Evolutionary conservation across 2,797 vertebrate genomes (phyloP), one percentile per base, ranked within the genome.

Genomic region (Macropodus opercularis): DNA sequence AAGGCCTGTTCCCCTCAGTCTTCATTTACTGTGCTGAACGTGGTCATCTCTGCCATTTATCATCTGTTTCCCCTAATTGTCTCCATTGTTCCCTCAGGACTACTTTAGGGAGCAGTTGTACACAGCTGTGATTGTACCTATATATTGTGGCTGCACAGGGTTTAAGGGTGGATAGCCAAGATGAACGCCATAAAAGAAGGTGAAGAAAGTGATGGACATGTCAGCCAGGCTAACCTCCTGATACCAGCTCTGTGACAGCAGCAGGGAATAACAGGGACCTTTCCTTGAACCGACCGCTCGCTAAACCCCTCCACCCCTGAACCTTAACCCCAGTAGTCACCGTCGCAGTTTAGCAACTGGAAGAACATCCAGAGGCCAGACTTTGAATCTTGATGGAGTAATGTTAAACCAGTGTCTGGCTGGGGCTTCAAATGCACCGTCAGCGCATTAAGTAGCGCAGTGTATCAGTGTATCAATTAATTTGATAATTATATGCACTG

Each of bases 31-130:
- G 24, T 75, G 53, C 24, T 63, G 62, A 47, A 73, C 36, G 62
- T 86, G 75, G 68, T 91, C 83, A 90, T 81, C 84, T 90, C 86
- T 79, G 80, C 75, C 72, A 76, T 87, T 81, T 60, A 79, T 85
- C 72, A 77, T 73, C 69, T 71, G 39, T 63, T 57, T 60, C 61
- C 53, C 38, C 57, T 67, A 58, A 66, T 72, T 69, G 63, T 58
- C 61, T 62, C 48, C 65, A 79, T 74, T 31, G 29, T 56, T 81
- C 75, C 77, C 81, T 22, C 27, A 49, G 74, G 82, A 19, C 48
- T 62, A 60, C 77, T 87, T 84, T 32, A 50, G 34, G 31, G 38
- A 57, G 40, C 42, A 10, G 29, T 61, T 58, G 53, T 41, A 52
- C 54, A 39, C 34, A 69, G 42, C 54, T 73, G 68, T 77, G 35